Evolutionary conservation across 2,113 vertebrate species (phyloP), one percentile per base, ranked within the genome.

Genomic region (Nothobranchius kuhntae): DNA sequence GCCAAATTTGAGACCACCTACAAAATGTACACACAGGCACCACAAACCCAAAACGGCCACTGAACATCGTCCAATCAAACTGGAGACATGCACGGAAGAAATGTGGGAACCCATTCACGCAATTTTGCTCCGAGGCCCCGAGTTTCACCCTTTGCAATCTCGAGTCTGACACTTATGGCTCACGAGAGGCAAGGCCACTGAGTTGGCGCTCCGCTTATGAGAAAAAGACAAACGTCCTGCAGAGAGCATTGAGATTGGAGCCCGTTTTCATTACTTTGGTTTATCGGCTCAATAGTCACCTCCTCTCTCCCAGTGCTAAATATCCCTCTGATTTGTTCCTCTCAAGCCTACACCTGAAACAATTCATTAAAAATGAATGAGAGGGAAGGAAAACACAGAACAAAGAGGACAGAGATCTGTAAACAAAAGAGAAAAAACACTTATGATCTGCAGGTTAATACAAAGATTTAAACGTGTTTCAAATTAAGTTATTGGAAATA

Each of bases 191-290:
- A 74, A 75, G 75, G 76, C 78, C 93, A 93, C 86, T 78, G 90
- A 93, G 92, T 91, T 89, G 93, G 90, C 76, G 87, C 91, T 82
- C 88, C 73, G 91, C 94, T 95, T 94, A 95, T 95, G 95, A 95
- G 93, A 94, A 94, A 95, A 95, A 95, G 93, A 95, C 94, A 95
- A 94, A 95, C 91, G 93, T 92, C 93, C 91, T 94, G 87, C 88
- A 80, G 93, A 94, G 92, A 92, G 91, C 92, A 87, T 86, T 76
- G 94, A 92, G 93, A 92, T 90, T 89, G 91, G 91, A 93, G 91
- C 93, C 89, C 92, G 75, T 91, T 96, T 95, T 94, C 93, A 96
- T 95, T 95, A 94, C 91, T 91, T 86, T 93, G 93, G 91, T 92
- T 92, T 89, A 93, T 90, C 92, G 85, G 84, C 94, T 90, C 87